Base-by-base conservation (phyloP, 1,140 invertebrate species). In the Halictus rubicundus region DNA sequence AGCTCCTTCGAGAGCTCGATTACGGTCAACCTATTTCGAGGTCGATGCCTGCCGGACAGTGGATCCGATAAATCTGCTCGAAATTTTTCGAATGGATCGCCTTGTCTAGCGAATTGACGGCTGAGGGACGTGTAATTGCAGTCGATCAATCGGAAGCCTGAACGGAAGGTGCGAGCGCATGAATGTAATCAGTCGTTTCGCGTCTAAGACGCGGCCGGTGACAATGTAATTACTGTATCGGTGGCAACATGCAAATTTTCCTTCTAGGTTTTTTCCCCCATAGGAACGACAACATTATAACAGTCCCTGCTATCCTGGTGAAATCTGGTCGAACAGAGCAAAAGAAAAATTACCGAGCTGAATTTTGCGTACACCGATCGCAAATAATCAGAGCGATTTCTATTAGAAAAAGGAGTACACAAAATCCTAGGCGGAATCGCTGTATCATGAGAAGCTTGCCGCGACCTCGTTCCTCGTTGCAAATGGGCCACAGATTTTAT, bases 21-120 rank as follows among this genome's bases (percentile, higher is more conserved):
- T 57, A 57, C 54, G 54, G 54, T 57, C 54, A 57, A 57, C 54
- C 54, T 57, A 57, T 57, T 57, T 57, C n/a, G 54, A 57, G 54
- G 54, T n/a, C 54, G 54, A 57, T n/a, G 54, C 54, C 54, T 57
- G 21, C 0, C 54, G 8, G 54, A 57, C 54, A 21, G 54, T 7
- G 54, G n/a, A 57, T 57, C 54, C 54, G 54, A 57, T 57, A 57
- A 57, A 57, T 57, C 5, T n/a, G 19, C 54, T 57, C 54, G 54
- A 57, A 57, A 57, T n/a, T n/a, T 57, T n/a, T 57, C 52, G 52
- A n/a, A 57, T n/a, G 54, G 54, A 57, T 57, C n/a, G 54, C 21
- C 54, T 6, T n/a, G 54, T n/a, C 54, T 9, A 9, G 21, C 7
- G 8, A 57, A 57, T 57, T 57, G 54, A n/a, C 19, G 54, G 19